Base-by-base conservation (phyloP, 2,888 invertebrate species). In the Heliothis peltigera region DNA sequence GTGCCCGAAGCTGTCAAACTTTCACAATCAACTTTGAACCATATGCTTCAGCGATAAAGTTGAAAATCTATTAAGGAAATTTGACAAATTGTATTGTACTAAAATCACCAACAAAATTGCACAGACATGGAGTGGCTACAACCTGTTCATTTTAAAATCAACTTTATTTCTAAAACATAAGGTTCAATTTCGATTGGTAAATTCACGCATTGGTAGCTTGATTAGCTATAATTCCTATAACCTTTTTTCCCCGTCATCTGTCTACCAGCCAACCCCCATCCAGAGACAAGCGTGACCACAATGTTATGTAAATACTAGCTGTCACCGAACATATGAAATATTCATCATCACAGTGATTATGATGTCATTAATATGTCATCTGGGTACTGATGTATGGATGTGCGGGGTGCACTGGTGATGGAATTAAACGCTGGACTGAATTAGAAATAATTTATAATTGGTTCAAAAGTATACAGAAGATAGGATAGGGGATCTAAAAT, bases 291-390 rank as follows among this genome's bases (percentile, higher is more conserved):
- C 75, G 52, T 71, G 75, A 70, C 61, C 42, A 2, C 55, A 61
- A 68, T 52, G 63, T 52, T 57, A 57, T 69, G 49, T 59, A 74
- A 70, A 68, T 57, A 51, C 60, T 39, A 56, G 44, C 39, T n/a
- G 69, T 69, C 56, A 61, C 48, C 61, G 15, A 61, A 61, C 52
- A 32, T 53, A 56, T 59, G 53, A 60, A 54, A 57, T 70, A 80
- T 62, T 64, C 64, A 54, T 68, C 78, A 77, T 73, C 60, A 52
- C 53, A 73, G 4, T 68, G 77, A 66, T 63, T 69, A 67, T 17
- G 43, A 43, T 53, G 58, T 64, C 54, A 61, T 77, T 80, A 72
- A 73, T 43, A 39, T 77, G 70, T 75, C 72, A 75, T 48, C 70
- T 39, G 28, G 17, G 18, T 19, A 21, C 53, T 72, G 63, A 77